phyloP scores from a whole-genome alignment of 1,140 invertebrate genomes.

The Drosophila pseudoananassae region DNA sequence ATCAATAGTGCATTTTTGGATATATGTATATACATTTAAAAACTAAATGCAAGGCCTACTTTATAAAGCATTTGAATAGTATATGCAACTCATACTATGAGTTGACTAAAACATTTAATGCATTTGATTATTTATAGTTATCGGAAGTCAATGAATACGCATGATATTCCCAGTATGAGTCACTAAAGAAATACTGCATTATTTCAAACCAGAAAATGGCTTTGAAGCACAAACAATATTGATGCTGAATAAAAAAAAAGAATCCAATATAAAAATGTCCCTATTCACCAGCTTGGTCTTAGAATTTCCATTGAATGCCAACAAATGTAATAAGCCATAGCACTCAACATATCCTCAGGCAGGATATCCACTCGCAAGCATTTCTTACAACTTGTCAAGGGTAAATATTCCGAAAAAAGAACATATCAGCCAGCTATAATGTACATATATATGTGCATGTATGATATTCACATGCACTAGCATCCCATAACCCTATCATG shows the following conservation, averaged over 20 bases:
- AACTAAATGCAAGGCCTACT: no score
- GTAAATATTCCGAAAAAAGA: slow-evolving; percentile 33
- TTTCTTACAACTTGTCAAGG: slow-evolving; percentile 40
- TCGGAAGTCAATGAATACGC: no score
- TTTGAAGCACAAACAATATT: not conserved
- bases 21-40: no score
- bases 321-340: slow-evolving; percentile 37
- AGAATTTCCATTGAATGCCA: slow-evolving; percentile 23
- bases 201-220: slow-evolving; percentile 4
- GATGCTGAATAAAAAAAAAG: slow-evolving; percentile 11
- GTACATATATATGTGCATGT: slow-evolving; percentile 2
- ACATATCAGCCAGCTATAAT: slow-evolving; percentile 9
- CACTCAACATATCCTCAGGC: slow-evolving; percentile 38
- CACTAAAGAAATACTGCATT: not conserved
- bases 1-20: no score
- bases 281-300: slow-evolving; percentile 14
- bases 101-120: no score
- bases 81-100: no score
- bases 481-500: slow-evolving; percentile 29
- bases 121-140: no score
- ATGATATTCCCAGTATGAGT: no score
- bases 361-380: slow-evolving; percentile 23
- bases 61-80: no score
- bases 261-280: not conserved
- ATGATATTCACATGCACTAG: slow-evolving; percentile 11